phyloP scores from a whole-genome alignment of 2,888 invertebrate species.

The Pollenia amentaria region DNA sequence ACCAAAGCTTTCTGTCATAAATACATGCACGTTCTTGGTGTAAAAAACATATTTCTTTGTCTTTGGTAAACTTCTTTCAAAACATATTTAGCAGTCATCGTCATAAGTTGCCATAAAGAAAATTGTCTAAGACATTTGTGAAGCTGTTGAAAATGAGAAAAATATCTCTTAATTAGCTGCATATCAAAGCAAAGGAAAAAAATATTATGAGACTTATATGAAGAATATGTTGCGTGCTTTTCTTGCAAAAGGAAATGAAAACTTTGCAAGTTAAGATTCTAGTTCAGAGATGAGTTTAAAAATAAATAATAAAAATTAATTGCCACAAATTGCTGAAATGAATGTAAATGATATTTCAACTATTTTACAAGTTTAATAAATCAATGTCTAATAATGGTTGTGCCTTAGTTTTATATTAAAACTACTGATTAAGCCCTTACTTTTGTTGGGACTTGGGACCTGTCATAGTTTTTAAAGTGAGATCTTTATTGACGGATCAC shows the following conservation, averaged over 20 bases:
- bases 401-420: not conserved
- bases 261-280: constrained; percentile 24
- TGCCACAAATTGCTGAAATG: constrained; percentile 21
- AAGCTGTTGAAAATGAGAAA: constrained; percentile 41
- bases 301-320: constrained; percentile 25
- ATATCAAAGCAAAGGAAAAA: constrained; percentile 7
- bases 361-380: not conserved
- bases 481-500: not conserved
- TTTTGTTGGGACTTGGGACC: not conserved
- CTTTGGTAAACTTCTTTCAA: not conserved
- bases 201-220: constrained; percentile 1
- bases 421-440: not conserved
- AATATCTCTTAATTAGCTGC: constrained; percentile 59
- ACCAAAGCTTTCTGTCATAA: constrained; percentile 2
- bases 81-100: constrained; percentile 42
- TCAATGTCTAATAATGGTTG: not conserved
- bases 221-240: constrained; percentile 42
- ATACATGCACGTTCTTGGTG: constrained; percentile 38
- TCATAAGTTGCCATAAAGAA: constrained; percentile 47
- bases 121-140: constrained; percentile 39
- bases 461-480: not conserved
- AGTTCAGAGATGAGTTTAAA: not conserved
- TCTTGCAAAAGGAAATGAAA: constrained; percentile 41
- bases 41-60: not conserved
- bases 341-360: not conserved